Evolutionary conservation across 2,888 invertebrate species (phyloP).

Genomic region (Protophormia terraenovae): DNA sequence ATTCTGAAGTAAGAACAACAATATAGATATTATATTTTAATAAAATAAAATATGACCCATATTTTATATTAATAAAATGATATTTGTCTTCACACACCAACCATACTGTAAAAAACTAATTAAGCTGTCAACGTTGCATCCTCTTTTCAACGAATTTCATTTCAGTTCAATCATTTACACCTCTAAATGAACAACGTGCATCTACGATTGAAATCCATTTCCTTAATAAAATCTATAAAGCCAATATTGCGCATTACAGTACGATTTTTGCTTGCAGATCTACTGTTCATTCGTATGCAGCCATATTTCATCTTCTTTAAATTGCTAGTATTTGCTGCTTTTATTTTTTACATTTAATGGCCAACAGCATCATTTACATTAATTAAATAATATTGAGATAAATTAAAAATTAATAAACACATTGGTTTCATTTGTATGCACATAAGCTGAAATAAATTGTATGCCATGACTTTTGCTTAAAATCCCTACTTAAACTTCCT

Average conservation of each 20-base stretch:
- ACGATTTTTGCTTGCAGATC: neutral
- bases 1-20: too few relatives aligned
- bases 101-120: slow-evolving; percentile 12
- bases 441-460: neutral
- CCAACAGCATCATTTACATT: slow-evolving; percentile 5
- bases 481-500: neutral
- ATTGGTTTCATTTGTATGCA: slow-evolving; percentile 1
- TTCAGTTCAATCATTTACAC: neutral
- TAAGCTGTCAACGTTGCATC: neutral
- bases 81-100: too few relatives aligned
- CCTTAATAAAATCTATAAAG: slow-evolving; percentile 8
- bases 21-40: too few relatives aligned
- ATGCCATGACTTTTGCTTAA: neutral
- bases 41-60: too few relatives aligned
- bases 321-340: neutral
- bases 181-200: neutral
- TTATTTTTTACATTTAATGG: neutral
- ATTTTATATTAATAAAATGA: too few relatives aligned
- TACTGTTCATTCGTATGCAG: neutral
- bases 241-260: neutral
- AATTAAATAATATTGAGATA: slow-evolving; percentile 54
- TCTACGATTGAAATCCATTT: neutral
- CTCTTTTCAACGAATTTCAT: neutral
- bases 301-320: neutral
- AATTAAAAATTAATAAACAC: slow-evolving; percentile 52